Evolutionary conservation across 2,113 vertebrate species (phyloP).

Genomic region (Condylura cristata): DNA sequence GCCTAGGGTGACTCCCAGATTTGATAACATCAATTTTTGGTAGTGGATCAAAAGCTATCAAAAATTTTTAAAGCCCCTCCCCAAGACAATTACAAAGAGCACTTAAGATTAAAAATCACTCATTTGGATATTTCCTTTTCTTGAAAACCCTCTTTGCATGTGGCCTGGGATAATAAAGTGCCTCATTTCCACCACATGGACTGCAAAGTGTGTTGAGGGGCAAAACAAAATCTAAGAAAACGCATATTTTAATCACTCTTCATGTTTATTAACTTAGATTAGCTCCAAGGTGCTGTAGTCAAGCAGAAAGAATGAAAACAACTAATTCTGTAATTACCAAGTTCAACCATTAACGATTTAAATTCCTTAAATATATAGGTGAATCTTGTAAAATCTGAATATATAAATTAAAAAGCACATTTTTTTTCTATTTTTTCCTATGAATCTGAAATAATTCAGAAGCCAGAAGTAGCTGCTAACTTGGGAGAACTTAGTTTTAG

Average conservation of each 20-base stretch:
- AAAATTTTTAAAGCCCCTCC: background rate
- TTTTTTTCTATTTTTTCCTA: background rate
- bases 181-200: background rate
- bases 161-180: background rate
- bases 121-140: background rate
- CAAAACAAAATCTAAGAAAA: background rate
- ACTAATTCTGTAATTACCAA: background rate
- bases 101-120: background rate
- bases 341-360: constrained; percentile 22
- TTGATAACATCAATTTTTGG: background rate
- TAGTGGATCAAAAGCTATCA: background rate
- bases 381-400: background rate
- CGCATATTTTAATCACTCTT: background rate
- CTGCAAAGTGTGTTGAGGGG: constrained; percentile 19
- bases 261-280: background rate
- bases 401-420: background rate
- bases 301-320: background rate
- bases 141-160: background rate
- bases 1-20: background rate
- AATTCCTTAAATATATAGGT: background rate
- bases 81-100: background rate
- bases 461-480: background rate
- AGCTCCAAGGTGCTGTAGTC: background rate
- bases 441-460: constrained; percentile 42
- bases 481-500: background rate